These are phyloP conservation scores for Platysternon megacephalum DNA, from an alignment of 2,113 vertebrate genomes.

Conservation along the genomic window DNA sequence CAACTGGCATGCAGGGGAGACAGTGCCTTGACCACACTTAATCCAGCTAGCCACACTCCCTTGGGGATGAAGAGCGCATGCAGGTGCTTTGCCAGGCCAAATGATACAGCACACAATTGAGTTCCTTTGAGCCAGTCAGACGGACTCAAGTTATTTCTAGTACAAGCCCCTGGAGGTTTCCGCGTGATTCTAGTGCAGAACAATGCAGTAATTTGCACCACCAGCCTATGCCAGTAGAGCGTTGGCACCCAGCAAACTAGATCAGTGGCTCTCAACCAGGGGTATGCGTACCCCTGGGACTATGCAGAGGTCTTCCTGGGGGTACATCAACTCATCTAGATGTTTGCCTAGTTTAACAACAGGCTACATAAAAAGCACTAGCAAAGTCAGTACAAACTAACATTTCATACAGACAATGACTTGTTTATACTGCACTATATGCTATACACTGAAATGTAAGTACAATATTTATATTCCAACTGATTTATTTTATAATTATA, in stretches of 20 bases:
- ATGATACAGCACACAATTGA: rapidly evolving
- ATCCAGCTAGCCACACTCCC: neutral
- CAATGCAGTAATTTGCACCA: neutral
- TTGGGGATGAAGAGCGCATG: neutral
- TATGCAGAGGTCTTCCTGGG: too few species aligned
- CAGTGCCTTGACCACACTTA: neutral
- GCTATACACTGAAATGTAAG: too few species aligned
- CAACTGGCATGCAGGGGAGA: neutral
- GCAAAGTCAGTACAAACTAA: too few species aligned
- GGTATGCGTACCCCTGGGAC: too few species aligned
- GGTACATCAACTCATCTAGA: too few species aligned
- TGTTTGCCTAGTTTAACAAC: too few species aligned
- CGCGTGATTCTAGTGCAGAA: neutral
- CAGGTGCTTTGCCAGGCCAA: neutral
- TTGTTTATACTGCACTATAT: too few species aligned
- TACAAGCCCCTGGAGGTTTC: neutral
- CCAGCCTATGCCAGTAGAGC: neutral
- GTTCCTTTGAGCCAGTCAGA: neutral
- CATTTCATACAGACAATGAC: too few species aligned
- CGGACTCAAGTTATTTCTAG: neutral
- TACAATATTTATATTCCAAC: too few species aligned
- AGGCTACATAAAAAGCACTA: too few species aligned
- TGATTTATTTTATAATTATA: too few species aligned
- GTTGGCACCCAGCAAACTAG: neutral
- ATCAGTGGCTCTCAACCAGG: too few species aligned